Evolutionary conservation across 2,113 vertebrate species (phyloP).

Genomic region (Melanerpes formicivorus): DNA sequence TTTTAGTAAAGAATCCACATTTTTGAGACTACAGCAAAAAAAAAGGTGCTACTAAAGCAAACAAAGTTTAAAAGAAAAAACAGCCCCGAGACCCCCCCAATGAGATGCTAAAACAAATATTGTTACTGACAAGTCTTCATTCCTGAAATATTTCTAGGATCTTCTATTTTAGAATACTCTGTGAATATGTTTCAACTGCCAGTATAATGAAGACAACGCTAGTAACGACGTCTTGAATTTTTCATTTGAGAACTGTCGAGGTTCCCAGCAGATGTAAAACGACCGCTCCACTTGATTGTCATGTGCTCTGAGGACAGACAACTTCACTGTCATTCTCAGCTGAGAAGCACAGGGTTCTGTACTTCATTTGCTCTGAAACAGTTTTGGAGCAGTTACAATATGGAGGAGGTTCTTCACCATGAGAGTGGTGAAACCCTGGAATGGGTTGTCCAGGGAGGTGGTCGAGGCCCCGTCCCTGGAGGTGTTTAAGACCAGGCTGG

Average conservation of each 20-base stretch:
- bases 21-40: background rate
- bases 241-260: background rate
- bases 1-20: background rate
- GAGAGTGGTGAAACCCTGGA: no score
- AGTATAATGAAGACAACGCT: background rate
- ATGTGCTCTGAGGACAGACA: background rate
- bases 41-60: background rate
- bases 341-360: background rate
- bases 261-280: background rate
- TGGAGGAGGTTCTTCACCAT: no score
- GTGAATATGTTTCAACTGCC: background rate
- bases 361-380: background rate
- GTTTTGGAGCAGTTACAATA: background rate
- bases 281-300: background rate
- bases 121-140: background rate
- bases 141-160: background rate
- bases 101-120: background rate
- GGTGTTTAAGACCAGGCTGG: no score
- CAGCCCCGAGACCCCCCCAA: background rate
- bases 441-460: no score
- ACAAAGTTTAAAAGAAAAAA: background rate
- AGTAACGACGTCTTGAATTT: background rate
- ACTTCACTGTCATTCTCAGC: background rate
- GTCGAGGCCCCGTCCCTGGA: no score
- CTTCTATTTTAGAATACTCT: background rate